Evolutionary conservation across 2,888 invertebrate species (phyloP).

Genomic region (Diploptera punctata): DNA sequence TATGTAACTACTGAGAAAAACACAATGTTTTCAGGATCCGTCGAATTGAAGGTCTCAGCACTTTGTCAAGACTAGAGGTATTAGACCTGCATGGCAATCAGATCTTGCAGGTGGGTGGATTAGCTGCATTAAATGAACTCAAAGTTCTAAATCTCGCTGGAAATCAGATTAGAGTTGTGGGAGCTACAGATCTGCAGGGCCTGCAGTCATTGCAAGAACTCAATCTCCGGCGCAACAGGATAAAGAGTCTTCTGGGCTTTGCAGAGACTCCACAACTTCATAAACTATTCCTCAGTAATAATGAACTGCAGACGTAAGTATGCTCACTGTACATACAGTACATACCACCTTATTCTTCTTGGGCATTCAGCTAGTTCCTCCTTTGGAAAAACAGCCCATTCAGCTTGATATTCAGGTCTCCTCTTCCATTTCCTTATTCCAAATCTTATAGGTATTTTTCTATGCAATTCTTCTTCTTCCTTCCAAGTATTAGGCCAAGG

Average conservation of each 20-base stretch:
- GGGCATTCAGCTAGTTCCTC: too few species aligned
- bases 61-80: slow-evolving; percentile 80
- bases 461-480: too few species aligned
- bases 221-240: slow-evolving; percentile 85
- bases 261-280: slow-evolving; percentile 76
- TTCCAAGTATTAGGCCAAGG: too few species aligned
- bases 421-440: too few species aligned
- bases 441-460: too few species aligned
- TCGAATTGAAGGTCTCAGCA: slow-evolving; percentile 77
- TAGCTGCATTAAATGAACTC: slow-evolving; percentile 73
- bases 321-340: too few species aligned
- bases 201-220: slow-evolving; percentile 81
- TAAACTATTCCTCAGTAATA: slow-evolving; percentile 83
- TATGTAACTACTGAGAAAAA: too few species aligned
- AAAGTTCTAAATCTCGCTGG: slow-evolving; percentile 94
- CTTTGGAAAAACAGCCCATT: too few species aligned
- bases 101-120: slow-evolving; percentile 74
- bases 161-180: slow-evolving; percentile 83
- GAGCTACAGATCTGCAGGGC: slow-evolving; percentile 78
- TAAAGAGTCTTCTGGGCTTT: slow-evolving; percentile 81
- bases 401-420: too few species aligned
- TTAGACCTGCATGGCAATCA: slow-evolving; percentile 94
- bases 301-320: slow-evolving; percentile 70
- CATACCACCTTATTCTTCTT: too few species aligned
- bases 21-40: slow-evolving; percentile 66